Evolutionary conservation across 2,113 vertebrate species (phyloP).

Genomic region (Thryonomys swinderianus): DNA sequence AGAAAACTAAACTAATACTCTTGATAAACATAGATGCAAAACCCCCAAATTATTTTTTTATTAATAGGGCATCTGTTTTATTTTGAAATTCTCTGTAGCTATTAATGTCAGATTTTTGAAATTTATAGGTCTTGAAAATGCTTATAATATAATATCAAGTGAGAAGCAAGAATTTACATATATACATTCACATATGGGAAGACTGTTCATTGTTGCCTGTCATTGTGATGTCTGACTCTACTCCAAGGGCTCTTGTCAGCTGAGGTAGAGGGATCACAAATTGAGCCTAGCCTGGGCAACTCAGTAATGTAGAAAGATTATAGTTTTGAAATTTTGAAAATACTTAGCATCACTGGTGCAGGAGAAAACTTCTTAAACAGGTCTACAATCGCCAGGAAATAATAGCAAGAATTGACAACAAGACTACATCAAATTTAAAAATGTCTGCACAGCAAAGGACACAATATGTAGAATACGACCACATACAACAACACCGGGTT

Average conservation of each 20-base stretch:
- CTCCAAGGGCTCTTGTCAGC: too few species aligned
- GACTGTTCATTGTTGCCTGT: background rate
- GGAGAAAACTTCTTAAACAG: background rate
- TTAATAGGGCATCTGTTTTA: background rate
- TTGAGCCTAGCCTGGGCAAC: too few species aligned
- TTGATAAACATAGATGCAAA: background rate
- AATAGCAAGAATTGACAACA: background rate
- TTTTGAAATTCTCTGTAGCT: background rate
- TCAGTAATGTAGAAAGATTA: background rate
- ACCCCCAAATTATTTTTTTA: background rate
- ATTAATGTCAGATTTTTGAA: slow-evolving; percentile 38
- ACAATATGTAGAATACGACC: too few species aligned
- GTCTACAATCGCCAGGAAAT: background rate
- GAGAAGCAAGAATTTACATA: slow-evolving; percentile 54
- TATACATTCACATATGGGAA: background rate
- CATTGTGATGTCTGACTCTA: too few species aligned
- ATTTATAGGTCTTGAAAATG: slow-evolving; percentile 12
- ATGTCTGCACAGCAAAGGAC: background rate
- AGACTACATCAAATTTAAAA: background rate
- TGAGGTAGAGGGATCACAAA: too few species aligned
- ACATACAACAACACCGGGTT: too few species aligned
- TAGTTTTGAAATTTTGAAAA: background rate
- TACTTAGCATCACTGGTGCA: background rate
- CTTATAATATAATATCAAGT: background rate
- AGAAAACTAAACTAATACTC: background rate